Evolutionary conservation across 2,113 vertebrate genomes (phyloP).

Genomic region (Martes martes): DNA sequence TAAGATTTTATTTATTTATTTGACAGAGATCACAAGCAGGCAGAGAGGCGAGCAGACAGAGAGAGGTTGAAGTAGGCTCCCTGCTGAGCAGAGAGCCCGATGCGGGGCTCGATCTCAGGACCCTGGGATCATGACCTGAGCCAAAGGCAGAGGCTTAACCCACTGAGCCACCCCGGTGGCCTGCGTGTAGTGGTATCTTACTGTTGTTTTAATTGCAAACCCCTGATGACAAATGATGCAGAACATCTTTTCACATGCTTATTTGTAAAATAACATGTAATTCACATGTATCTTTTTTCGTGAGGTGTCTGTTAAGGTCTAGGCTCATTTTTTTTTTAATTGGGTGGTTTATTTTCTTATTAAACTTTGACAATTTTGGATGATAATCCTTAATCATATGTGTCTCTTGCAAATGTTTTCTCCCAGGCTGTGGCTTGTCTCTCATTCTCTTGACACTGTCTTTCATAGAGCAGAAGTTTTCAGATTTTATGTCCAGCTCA

Average conservation of each 20-base stretch:
- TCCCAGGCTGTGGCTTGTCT: neutral
- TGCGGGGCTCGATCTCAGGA: too few relatives aligned
- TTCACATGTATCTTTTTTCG: neutral
- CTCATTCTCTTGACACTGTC: neutral
- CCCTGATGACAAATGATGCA: neutral
- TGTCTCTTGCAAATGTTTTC: neutral
- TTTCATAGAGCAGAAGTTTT: neutral
- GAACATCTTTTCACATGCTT: neutral
- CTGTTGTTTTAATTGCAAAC: neutral
- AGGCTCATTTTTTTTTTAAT: neutral
- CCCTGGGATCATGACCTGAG: too few relatives aligned
- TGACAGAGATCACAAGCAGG: too few relatives aligned
- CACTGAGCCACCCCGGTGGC: too few relatives aligned
- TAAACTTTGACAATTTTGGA: neutral
- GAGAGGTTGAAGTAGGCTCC: too few relatives aligned
- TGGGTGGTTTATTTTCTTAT: neutral
- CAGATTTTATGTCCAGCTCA: neutral
- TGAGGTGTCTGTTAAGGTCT: neutral
- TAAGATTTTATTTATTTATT: too few relatives aligned
- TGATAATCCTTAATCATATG: neutral
- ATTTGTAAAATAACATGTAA: neutral
- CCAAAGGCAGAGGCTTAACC: too few relatives aligned
- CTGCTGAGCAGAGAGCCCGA: too few relatives aligned
- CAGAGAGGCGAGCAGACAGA: too few relatives aligned
- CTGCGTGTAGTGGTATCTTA: neutral